Conservation (phyloP, 2,113 vertebrate species). For the Melanostigma gelatinosum region DNA sequence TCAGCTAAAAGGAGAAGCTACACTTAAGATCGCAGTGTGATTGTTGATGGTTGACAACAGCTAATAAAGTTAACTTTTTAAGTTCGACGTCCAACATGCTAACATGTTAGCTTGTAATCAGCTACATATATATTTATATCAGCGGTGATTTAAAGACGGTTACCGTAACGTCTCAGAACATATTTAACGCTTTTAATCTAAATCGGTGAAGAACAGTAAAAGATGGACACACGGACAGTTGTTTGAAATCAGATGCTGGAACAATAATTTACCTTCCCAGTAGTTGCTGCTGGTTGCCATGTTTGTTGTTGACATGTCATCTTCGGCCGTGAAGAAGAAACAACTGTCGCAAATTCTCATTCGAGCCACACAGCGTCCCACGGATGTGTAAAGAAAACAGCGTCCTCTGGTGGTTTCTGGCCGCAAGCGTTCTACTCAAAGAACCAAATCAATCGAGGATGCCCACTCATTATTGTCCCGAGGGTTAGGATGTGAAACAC, state of each 20-base stretch:
- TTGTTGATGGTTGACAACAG: neutral
- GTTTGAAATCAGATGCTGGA: neutral
- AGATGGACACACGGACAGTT: rapidly evolving
- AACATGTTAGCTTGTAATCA: slow-evolving; percentile 34
- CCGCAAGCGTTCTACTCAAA: neutral
- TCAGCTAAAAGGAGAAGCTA: neutral
- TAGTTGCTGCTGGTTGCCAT: slow-evolving; percentile 91
- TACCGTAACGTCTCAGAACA: neutral
- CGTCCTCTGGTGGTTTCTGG: slow-evolving; percentile 31
- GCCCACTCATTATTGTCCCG: neutral
- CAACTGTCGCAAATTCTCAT: slow-evolving; percentile 47
- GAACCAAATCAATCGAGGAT: neutral
- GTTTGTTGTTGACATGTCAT: slow-evolving; percentile 88
- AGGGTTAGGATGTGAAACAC: slow-evolving; percentile 1
- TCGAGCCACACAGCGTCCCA: neutral
- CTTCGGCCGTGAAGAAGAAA: slow-evolving; percentile 71
- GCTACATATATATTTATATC: neutral
- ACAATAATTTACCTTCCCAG: slow-evolving; percentile 88
- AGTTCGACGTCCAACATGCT: slow-evolving; percentile 25
- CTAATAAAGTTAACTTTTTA: slow-evolving; percentile 15
- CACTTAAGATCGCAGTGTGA: neutral
- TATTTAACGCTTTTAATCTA: no score
- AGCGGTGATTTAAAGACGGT: neutral
- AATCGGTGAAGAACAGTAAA: neutral
- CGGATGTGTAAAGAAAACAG: neutral